Evolutionary conservation across 2,888 invertebrate species (phyloP), one percentile per base, ranked within the genome.

Genomic region (Neria commutata): DNA sequence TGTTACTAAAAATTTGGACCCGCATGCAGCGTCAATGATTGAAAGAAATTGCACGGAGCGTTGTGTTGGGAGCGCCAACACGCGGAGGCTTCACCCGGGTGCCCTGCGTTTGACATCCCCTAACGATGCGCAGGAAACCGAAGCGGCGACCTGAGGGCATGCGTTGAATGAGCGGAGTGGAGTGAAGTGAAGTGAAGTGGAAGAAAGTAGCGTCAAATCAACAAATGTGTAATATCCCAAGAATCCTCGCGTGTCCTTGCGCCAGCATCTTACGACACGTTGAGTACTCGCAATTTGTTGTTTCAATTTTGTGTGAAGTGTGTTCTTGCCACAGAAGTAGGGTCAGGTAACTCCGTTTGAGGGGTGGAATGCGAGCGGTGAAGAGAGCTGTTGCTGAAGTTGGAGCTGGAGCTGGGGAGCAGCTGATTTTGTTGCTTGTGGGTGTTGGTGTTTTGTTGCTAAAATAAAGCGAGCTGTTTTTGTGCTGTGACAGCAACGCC

Each of bases 21-120:
- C 59, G 42, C 52, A 48, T 54, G 50, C 56, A 58, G 60, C 60
- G 65, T 64, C 71, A 71, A 71, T 71, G 73, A 73, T 72, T 64
- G 67, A 66, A 64, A 64, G 58, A 67, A 57, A 67, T 42, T 21
- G 42, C 17, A 21, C 21, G 19, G 21, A n/a, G 29, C 29, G 11
- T 29, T 37, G n/a, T 37, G n/a, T n/a, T 37, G 11, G 11, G 4
- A 4, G 37, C 8, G n/a, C 6, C 37, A 37, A 6, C 6, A 37
- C 37, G 37, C 37, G n/a, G n/a, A 6, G n/a, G 37, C 37, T n/a
- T 37, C 33, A 47, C 47, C 33, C 47, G 54, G 46, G 34, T 16
- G 21, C n/a, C 42, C 10, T 17, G 10, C 24, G 33, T n/a, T 1
- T n/a, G 26, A 37, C n/a, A 37, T 14, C 11, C 16, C 37, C 6